phyloP scores from a whole-genome alignment of 2,888 invertebrate genomes.

The Spilosoma lubricipeda region DNA sequence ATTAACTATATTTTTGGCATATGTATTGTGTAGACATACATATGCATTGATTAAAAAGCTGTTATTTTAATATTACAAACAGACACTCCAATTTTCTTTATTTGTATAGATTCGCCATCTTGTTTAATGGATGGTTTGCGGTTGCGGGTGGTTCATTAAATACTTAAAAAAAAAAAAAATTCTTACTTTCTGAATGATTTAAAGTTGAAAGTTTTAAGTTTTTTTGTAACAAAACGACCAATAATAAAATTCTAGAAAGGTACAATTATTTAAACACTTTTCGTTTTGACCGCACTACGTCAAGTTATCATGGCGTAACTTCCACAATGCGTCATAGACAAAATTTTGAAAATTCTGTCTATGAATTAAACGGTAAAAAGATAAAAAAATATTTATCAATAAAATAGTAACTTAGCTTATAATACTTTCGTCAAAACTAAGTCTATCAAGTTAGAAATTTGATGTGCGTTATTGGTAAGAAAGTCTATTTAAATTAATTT shows the following conservation, averaged over 20 bases:
- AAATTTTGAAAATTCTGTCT: background rate
- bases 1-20: too few relatives aligned
- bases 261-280: too few relatives aligned
- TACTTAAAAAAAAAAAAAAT: background rate
- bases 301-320: background rate
- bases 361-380: background rate
- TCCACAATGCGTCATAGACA: background rate
- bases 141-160: background rate
- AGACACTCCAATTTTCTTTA: too few relatives aligned
- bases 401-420: background rate
- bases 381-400: background rate
- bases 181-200: background rate
- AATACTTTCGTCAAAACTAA: background rate
- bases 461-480: background rate
- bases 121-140: background rate
- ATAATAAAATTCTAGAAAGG: background rate
- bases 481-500: background rate
- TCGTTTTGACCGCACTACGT: background rate
- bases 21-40: too few relatives aligned
- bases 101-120: conserved; percentile 3
- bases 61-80: too few relatives aligned
- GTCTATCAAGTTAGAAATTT: background rate
- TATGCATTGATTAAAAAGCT: too few relatives aligned
- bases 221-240: too few relatives aligned
- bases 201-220: too few relatives aligned